Evolutionary conservation across 23 tunicate species (phyloP), one percentile per base, ranked within the genome.

Genomic region (Trididemnum nubilum): DNA sequence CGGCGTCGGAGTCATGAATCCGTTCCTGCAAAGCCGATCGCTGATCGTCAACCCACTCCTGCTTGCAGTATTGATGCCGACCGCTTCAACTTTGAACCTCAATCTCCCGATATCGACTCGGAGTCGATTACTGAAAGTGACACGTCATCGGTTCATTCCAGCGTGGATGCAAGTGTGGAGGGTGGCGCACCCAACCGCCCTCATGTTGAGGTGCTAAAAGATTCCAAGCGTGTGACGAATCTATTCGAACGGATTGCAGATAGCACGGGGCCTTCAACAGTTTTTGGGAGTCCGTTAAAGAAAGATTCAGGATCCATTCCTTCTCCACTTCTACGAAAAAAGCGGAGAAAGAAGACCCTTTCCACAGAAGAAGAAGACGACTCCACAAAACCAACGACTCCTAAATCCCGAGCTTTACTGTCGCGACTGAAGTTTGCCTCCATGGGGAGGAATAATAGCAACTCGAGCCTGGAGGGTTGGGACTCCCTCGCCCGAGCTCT

Each of bases 401-500:
- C 84, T 5, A 76, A 51, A 39, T 59, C 81, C 32, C 76, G 88
- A 9, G 49, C 81, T 26, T 50, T 85, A 5, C 51, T 85, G 15
- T 33, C 76, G 73, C 82, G 88, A 27, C 51, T 85, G 38, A 64
- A 65, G 50, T 76, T 77, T 21, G 63, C 72, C 26, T 7, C 78
- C 44, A 49, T 69, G 29, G 44, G 88, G 18, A 65, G 88, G 22
- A 73, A 74, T 37, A 38, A 57, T 29, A 85, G 88, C 34, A 85
- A 23, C 66, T 57, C 76, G 5, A 85, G 88, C 31, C 44, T 86
- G 33, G 78, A 79, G 37, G 91, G 86, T 23, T 93, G 98, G 98
- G 64, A 81, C 30, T 93, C 98, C 52, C 40, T 93, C 23, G 81
- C 93, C 23, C 39, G 98, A 24, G 98, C 98, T 3, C 64, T 93